Evolutionary conservation across 2,888 invertebrate species (phyloP).

Genomic region (Allophyes oxyacanthae): DNA sequence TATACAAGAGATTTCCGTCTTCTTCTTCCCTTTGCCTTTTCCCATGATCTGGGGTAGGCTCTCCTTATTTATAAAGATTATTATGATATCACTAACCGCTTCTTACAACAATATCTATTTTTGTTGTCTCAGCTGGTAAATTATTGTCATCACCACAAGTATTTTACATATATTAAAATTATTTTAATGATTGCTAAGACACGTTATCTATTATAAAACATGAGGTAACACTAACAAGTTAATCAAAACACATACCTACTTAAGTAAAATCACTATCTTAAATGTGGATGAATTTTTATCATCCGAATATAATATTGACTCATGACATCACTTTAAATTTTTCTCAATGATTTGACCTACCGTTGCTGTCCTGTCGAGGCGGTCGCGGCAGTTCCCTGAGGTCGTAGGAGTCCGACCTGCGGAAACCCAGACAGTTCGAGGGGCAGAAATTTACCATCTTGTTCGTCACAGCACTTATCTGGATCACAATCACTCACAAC

Average conservation of each 20-base stretch:
- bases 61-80: too few species aligned
- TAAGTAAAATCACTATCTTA: conserved; percentile 34
- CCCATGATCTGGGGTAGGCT: too few species aligned
- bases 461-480: conserved; percentile 80
- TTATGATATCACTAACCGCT: too few species aligned
- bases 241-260: conserved; percentile 16
- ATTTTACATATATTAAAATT: conserved; percentile 4
- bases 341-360: conserved; percentile 67
- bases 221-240: conserved; percentile 40
- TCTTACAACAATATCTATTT: not conserved
- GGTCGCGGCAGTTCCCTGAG: conserved; percentile 80
- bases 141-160: not conserved
- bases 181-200: conserved; percentile 9
- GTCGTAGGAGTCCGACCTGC: conserved; percentile 74
- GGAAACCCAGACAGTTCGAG: conserved; percentile 68
- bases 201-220: conserved; percentile 48
- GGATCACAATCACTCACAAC: conserved; percentile 60
- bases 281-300: conserved; percentile 27
- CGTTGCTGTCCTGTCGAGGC: conserved; percentile 70
- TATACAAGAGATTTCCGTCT: too few species aligned
- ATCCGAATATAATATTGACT: conserved; percentile 19
- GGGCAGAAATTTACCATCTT: conserved; percentile 70
- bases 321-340: conserved; percentile 55
- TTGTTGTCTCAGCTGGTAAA: conserved; percentile 26
- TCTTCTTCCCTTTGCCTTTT: too few species aligned